A percentile compares a stretch with the other conserved stretches of the same genome.
Conservation (phyloP, 1,140 invertebrate genomes). For the Notospermus geniculatus region DNA sequence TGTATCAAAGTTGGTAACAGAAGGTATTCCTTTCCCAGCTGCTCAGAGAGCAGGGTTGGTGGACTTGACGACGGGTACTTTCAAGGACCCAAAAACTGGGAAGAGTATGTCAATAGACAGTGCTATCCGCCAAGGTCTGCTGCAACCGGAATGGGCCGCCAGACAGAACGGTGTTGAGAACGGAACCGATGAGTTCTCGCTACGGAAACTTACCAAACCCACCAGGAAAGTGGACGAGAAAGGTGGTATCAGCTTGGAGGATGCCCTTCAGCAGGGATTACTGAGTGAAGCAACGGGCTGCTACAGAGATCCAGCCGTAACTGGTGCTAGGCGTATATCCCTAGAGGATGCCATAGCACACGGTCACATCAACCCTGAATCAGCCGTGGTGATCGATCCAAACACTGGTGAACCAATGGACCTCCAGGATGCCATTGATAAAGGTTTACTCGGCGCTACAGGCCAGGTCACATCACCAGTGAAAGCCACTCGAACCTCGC, state of each 20-base stretch:
- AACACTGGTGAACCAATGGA: slow-evolving; percentile 21
- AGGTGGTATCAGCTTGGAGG: slow-evolving; percentile 59
- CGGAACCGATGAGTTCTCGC: background rate
- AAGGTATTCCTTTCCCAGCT: background rate
- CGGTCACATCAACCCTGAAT: slow-evolving; percentile 76
- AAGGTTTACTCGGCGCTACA: slow-evolving; percentile 8
- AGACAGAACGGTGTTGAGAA: background rate
- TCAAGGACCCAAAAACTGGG: slow-evolving; percentile 77
- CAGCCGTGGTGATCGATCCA: slow-evolving; percentile 59
- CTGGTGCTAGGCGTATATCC: slow-evolving; percentile 56
- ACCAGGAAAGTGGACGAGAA: background rate
- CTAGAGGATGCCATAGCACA: slow-evolving; percentile 81
- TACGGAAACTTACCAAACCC: background rate
- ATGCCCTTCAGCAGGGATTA: slow-evolving; percentile 5
- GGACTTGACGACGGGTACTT: slow-evolving; percentile 72
- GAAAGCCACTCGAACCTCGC: slow-evolving; percentile 5
- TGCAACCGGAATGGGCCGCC: slow-evolving; percentile 73
- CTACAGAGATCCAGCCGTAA: slow-evolving; percentile 32
- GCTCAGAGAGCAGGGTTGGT: slow-evolving; percentile 65
- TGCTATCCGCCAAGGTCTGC: slow-evolving; percentile 74
- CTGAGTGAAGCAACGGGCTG: slow-evolving; percentile 9
- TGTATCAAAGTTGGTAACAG: slow-evolving; percentile 1
- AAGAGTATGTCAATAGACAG: slow-evolving; percentile 73
- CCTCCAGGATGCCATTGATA: slow-evolving; percentile 18
- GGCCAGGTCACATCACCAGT: slow-evolving; percentile 9